Base-by-base conservation (phyloP, 2,113 vertebrate species). In the Eonycteris spelaea region DNA sequence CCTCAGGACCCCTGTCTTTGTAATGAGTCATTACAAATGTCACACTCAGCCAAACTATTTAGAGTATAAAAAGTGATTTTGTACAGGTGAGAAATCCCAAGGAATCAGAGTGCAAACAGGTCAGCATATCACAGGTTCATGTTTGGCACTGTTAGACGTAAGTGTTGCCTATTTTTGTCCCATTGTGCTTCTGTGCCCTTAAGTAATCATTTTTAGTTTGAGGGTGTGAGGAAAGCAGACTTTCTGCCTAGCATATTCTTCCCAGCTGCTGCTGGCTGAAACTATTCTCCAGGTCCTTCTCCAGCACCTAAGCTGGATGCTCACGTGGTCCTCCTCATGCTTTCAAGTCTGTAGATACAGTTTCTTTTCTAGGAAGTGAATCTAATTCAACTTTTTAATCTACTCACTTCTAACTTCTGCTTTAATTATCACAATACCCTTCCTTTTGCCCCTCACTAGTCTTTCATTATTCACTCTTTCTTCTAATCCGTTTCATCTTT, bases 141-240 rank as follows among this genome's bases (percentile, higher is more conserved):
- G 51, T 33, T 83, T 83, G 63, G 33, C 65, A 55, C 19, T 28
- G 26, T 71, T 79, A 59, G 21, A 75, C 0, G 0, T 63, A 30
- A 85, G 24, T 68, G 24, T 40, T 51, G 57, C 83, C 91, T 94
- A 85, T 95, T 96, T 95, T 95, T 88, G 95, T 30, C 40, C 21
- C 10, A 13, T 30, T 0, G 0, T 83, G 38, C 22, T 79, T 79
- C 78, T 90, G 35, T 91, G 82, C 24, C 48, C 61, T 74, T 38
- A 35, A 95, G 77, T 35, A 24, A 71, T 82, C 35, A 28, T 24
- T 92, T 91, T 83, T n/a, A 74, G 55, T 45, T 86, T 33, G 18
- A 11, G 45, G 15, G 1, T 71, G 1, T 83, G 8, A 84, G 18
- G 33, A 92, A 95, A 83, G 11, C 28, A 51, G 11, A 43, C 22